phyloP scores from a whole-genome alignment of 2,113 vertebrate species.

The Asarcornis scutulata region DNA sequence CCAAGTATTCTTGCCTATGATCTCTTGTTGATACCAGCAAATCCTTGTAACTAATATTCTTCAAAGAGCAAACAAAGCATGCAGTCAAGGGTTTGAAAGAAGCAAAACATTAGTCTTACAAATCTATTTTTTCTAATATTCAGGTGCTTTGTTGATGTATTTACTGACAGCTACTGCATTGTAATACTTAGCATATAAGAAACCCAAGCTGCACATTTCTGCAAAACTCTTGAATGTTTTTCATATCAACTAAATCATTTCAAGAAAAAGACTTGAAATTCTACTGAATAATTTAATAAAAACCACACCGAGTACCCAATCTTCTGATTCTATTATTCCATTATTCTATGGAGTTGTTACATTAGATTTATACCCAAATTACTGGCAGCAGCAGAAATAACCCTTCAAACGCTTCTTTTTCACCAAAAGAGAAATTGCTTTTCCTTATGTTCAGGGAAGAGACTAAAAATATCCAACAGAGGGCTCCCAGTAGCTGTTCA shows the following conservation, averaged over 20 bases:
- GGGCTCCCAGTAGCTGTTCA: constrained; percentile 58
- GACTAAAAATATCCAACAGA: constrained; percentile 55
- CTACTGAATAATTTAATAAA: constrained; percentile 20
- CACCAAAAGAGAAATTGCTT: background rate
- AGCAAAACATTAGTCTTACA: background rate
- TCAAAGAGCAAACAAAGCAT: background rate
- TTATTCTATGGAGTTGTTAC: background rate
- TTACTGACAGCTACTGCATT: background rate
- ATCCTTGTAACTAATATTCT: background rate
- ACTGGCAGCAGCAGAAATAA: background rate
- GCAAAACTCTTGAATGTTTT: background rate
- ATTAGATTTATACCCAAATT: background rate
- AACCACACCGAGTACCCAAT: background rate
- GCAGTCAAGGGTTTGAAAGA: background rate
- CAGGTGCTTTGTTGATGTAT: background rate
- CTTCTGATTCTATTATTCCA: background rate
- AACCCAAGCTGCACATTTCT: background rate
- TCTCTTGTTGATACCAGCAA: background rate
- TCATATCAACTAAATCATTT: background rate
- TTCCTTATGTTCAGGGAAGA: background rate
- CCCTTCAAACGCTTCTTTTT: background rate
- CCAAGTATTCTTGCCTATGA: background rate
- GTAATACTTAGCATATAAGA: background rate
- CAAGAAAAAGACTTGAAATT: background rate
- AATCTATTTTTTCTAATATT: background rate